A percentile compares a stretch with the other conserved stretches of the same genome.
These are phyloP conservation scores for Resseliella maxima DNA, from an alignment of 2,888 invertebrate genomes.

Conservation along the genomic window DNA sequence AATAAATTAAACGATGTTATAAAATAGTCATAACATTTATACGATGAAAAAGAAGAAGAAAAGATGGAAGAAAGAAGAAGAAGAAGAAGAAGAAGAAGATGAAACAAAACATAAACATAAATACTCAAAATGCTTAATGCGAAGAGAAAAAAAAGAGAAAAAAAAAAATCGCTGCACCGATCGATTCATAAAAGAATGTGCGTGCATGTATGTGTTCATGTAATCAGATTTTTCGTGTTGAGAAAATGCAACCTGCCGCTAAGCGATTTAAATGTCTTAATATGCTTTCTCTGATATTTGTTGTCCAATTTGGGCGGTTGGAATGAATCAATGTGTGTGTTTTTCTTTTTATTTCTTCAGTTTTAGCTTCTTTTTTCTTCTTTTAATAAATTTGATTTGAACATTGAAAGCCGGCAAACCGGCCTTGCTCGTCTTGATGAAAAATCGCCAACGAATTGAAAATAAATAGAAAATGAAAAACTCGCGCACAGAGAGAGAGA, in stretches of 20 bases:
- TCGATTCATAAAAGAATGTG: no score
- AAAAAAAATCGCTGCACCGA: no score
- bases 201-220: no score
- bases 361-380: background rate
- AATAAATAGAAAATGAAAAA: no score
- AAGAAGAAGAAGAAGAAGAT: no score
- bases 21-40: background rate
- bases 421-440: background rate
- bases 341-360: no score
- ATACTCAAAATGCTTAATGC: no score
- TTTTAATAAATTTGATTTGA: background rate
- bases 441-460: background rate
- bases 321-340: background rate
- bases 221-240: no score
- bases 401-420: background rate
- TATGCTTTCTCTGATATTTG: slow-evolving; percentile 5
- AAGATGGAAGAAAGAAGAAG: no score
- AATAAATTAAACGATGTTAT: slow-evolving; percentile 26
- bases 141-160: background rate
- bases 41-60: background rate
- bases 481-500: background rate
- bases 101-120: no score
- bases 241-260: background rate
- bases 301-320: background rate
- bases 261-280: slow-evolving; percentile 43